These are phyloP conservation scores for Burhinus oedicnemus DNA, from an alignment of 2,113 vertebrate species.

Conservation along the genomic window DNA sequence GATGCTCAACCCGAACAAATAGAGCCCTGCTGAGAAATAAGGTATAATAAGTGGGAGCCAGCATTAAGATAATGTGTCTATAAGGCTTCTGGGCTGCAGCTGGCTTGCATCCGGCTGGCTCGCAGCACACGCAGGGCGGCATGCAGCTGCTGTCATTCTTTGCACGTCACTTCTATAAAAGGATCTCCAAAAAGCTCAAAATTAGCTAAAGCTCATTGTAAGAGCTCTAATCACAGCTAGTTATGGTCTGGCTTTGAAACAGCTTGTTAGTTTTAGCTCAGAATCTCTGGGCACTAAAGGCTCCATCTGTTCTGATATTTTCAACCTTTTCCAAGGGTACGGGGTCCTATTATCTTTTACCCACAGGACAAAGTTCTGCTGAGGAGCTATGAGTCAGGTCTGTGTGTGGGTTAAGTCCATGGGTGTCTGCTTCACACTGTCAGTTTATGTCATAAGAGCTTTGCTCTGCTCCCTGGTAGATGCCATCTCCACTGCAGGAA, in stretches of 20 bases:
- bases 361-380: not conserved
- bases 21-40: slow-evolving; percentile 38
- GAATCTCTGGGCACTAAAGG: not conserved
- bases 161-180: not conserved
- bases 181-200: not conserved
- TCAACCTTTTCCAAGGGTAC: not conserved
- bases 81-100: slow-evolving; percentile 17
- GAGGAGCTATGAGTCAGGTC: not conserved
- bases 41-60: not conserved
- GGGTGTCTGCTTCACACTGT: not conserved
- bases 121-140: rapidly evolving
- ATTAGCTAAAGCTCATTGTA: slow-evolving; percentile 17
- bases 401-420: not conserved
- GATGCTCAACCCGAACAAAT: not conserved
- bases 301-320: not conserved
- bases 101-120: not conserved
- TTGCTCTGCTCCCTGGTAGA: not conserved
- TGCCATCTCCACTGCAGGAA: not conserved
- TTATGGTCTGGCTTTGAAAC: not conserved
- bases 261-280: not conserved
- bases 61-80: not conserved
- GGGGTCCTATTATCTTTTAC: not conserved
- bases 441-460: not conserved
- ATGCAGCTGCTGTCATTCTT: slow-evolving; percentile 28
- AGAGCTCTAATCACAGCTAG: not conserved